phyloP scores from a whole-genome alignment of 2,888 invertebrate genomes.

The Nomada lathburiana region DNA sequence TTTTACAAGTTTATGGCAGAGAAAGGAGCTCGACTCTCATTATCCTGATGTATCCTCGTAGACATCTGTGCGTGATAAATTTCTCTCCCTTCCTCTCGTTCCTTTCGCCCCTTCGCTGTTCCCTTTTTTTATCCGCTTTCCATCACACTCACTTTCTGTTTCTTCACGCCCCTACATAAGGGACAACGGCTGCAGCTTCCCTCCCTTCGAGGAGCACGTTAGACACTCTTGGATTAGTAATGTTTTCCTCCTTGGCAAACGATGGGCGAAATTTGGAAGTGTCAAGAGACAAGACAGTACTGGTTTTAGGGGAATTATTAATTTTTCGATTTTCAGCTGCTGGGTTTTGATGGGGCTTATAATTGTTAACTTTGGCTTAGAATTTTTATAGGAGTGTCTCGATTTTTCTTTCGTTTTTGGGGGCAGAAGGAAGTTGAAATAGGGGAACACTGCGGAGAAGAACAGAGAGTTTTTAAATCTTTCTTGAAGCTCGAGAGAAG shows the following conservation, averaged over 20 bases:
- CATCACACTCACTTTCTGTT: slow-evolving; percentile 13
- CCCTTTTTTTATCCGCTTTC: slow-evolving; percentile 8
- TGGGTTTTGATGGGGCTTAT: neutral
- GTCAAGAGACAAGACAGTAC: neutral
- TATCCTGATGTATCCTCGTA: slow-evolving; percentile 52
- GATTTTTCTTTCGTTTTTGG: neutral
- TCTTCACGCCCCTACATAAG: neutral
- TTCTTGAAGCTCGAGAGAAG: neutral
- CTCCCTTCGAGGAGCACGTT: neutral
- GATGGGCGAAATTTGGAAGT: neutral
- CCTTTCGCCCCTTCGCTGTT: neutral
- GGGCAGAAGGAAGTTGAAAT: neutral
- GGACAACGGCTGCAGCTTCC: neutral
- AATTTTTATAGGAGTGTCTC: too few species aligned
- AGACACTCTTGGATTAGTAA: slow-evolving; percentile 11
- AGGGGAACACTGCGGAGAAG: slow-evolving; percentile 20
- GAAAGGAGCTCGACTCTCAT: slow-evolving; percentile 53
- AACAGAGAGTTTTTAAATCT: slow-evolving; percentile 25
- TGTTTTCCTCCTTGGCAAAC: neutral
- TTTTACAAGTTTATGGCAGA: slow-evolving; percentile 53
- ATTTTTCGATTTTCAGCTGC: too few species aligned
- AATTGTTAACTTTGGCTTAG: neutral
- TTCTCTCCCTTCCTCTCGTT: slow-evolving; percentile 11
- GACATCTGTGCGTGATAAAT: slow-evolving; percentile 51
- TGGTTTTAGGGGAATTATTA: too few species aligned